Conservation (phyloP, 30 jellyfish, hydroid and myxozoan species). For the Sanderia malayensis region DNA sequence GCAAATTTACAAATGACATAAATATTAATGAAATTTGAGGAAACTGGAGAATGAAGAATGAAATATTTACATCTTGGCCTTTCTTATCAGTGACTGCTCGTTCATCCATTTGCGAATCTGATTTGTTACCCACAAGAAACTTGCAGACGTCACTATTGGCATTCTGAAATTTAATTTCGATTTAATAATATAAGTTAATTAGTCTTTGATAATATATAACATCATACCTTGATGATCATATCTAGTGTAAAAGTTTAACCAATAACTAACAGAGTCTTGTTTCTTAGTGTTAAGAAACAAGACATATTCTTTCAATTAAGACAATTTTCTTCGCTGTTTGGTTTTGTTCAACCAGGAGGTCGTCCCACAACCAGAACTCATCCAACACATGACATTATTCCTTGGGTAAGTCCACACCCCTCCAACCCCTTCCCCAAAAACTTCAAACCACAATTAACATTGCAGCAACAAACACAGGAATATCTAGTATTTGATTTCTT, state of each 20-base stretch:
- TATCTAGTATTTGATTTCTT: too few relatives aligned
- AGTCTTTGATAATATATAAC: background rate
- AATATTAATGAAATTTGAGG: background rate
- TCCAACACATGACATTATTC: conserved; percentile 74
- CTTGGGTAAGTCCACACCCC: conserved; percentile 89
- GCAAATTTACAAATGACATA: background rate
- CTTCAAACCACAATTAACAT: too few relatives aligned
- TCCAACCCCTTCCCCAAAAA: too few relatives aligned
- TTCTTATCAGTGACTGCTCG: conserved; percentile 23
- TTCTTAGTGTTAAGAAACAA: background rate
- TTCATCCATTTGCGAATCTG: conserved; percentile 44
- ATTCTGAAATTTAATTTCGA: conserved; percentile 37
- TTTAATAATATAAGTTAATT: too few relatives aligned
- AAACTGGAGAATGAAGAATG: background rate
- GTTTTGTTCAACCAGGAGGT: background rate
- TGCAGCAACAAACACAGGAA: too few relatives aligned
- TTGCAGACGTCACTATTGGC: conserved; percentile 56
- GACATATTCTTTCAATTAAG: background rate
- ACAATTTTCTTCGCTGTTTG: background rate
- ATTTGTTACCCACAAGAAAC: conserved; percentile 67
- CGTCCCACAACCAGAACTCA: conserved; percentile 80
- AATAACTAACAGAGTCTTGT: too few relatives aligned
- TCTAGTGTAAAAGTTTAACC: too few relatives aligned
- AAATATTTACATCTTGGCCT: conserved; percentile 67
- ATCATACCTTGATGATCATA: too few relatives aligned